A percentile compares a stretch with the other conserved stretches of the same genome.
phyloP scores from a whole-genome alignment of 2,888 invertebrate species.

The Ctena decussata region DNA sequence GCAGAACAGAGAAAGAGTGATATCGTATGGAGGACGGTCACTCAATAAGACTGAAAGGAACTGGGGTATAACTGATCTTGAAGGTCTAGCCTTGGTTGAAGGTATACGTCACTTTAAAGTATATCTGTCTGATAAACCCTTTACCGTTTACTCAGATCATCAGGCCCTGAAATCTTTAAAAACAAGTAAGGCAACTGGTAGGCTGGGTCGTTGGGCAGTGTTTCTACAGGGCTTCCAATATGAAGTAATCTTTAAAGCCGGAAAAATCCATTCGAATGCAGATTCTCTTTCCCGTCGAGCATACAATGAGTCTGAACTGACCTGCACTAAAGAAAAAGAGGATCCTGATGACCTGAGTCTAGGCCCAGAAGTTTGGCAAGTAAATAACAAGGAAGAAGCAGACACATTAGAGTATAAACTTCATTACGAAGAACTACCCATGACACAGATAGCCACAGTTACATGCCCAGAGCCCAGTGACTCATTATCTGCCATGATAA shows the following conservation, averaged over 20 bases:
- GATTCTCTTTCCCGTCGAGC: slow-evolving; percentile 34
- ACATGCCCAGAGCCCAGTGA: too few species aligned
- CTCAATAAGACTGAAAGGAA: slow-evolving; percentile 50
- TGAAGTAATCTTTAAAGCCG: slow-evolving; percentile 39
- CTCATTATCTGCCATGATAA: not conserved
- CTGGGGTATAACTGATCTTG: slow-evolving; percentile 63
- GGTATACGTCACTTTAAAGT: slow-evolving; percentile 49
- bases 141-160: slow-evolving; percentile 56
- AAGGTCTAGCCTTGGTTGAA: slow-evolving; percentile 66
- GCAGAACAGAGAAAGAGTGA: slow-evolving; percentile 34
- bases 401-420: slow-evolving; percentile 14
- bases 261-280: slow-evolving; percentile 43
- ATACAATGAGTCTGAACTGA: not conserved
- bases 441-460: too few species aligned
- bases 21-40: slow-evolving; percentile 55
- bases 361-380: not conserved
- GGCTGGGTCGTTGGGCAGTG: slow-evolving; percentile 59
- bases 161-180: slow-evolving; percentile 41
- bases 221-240: slow-evolving; percentile 51
- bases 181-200: slow-evolving; percentile 30
- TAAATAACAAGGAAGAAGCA: too few species aligned
- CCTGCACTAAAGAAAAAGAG: not conserved
- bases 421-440: not conserved
- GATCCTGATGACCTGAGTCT: slow-evolving; percentile 28
- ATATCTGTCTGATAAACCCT: slow-evolving; percentile 49